phyloP scores from a whole-genome alignment of 2,797 vertebrate species.

The Acanthurus lineatus region DNA sequence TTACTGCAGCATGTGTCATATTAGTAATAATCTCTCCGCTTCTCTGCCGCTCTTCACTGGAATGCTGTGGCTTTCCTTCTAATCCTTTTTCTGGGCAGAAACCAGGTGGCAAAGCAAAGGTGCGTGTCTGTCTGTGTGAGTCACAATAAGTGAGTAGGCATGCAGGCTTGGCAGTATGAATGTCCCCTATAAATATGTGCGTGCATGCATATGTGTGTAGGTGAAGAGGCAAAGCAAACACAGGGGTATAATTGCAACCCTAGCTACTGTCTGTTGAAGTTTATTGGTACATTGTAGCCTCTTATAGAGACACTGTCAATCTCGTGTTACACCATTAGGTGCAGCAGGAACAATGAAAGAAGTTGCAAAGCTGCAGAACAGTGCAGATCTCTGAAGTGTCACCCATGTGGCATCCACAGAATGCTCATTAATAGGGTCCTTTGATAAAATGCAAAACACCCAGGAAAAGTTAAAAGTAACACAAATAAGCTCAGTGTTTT shows the following conservation, averaged over 20 bases:
- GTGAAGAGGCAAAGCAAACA: background rate
- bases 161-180: background rate
- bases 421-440: background rate
- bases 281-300: background rate
- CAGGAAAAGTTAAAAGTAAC: constrained; percentile 21
- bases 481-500: constrained; percentile 35
- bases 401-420: background rate
- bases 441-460: background rate
- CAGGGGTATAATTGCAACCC: background rate
- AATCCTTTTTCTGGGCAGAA: constrained; percentile 56
- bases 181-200: background rate
- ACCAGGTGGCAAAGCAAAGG: constrained; percentile 62
- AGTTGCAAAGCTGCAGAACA: background rate
- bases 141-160: constrained; percentile 35
- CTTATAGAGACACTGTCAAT: background rate
- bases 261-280: background rate
- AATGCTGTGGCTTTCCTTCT: constrained; percentile 56
- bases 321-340: background rate
- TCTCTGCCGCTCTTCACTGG: constrained; percentile 51
- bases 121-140: constrained; percentile 52
- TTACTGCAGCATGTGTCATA: constrained; percentile 13
- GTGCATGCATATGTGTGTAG: background rate
- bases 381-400: background rate
- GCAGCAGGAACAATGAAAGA: background rate
- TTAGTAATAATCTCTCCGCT: constrained; percentile 43